Percentiles rank a stretch among this genome's conserved stretches.
Evolutionary conservation across 2,113 vertebrate species (phyloP).

Genomic region (Platysteira castanea): DNA sequence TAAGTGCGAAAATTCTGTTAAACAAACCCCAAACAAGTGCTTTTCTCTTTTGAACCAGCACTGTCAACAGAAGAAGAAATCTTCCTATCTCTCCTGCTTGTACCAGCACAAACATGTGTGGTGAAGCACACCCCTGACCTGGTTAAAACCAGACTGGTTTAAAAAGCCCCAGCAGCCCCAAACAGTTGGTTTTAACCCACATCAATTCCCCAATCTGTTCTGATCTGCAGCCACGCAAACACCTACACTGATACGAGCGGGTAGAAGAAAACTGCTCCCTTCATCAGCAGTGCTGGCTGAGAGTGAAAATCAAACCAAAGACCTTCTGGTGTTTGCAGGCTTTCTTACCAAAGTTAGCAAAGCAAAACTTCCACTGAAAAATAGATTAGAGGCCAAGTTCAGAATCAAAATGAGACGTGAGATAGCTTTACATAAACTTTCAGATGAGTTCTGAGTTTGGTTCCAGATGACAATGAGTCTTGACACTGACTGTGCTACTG

Average conservation of each 20-base stretch:
- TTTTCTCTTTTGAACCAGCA: not conserved
- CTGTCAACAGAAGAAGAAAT: not conserved
- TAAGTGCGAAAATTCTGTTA: not conserved
- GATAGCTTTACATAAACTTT: not conserved
- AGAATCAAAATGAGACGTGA: not conserved
- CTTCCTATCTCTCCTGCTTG: not conserved
- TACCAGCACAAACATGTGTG: not conserved
- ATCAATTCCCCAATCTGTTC: constrained; percentile 6
- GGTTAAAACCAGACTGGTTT: not conserved
- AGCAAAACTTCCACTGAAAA: constrained; percentile 21
- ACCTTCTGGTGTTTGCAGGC: constrained; percentile 44
- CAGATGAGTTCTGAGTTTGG: not conserved
- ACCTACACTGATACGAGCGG: not conserved
- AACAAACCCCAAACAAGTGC: not conserved
- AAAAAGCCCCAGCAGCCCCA: not conserved
- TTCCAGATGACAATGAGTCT: not conserved
- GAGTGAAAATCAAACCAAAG: not conserved
- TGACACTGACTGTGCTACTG: not conserved
- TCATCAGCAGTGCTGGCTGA: not conserved
- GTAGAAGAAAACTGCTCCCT: constrained; percentile 5
- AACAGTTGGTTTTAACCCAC: constrained; percentile 33
- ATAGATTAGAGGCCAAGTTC: not conserved
- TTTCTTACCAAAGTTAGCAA: constrained; percentile 17
- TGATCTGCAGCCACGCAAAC: constrained; percentile 33
- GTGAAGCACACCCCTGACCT: not conserved